Percentiles rank a stretch among this genome's conserved stretches.
phyloP scores from a whole-genome alignment of 2,797 vertebrate species.

The Oreochromis mossambicus region DNA sequence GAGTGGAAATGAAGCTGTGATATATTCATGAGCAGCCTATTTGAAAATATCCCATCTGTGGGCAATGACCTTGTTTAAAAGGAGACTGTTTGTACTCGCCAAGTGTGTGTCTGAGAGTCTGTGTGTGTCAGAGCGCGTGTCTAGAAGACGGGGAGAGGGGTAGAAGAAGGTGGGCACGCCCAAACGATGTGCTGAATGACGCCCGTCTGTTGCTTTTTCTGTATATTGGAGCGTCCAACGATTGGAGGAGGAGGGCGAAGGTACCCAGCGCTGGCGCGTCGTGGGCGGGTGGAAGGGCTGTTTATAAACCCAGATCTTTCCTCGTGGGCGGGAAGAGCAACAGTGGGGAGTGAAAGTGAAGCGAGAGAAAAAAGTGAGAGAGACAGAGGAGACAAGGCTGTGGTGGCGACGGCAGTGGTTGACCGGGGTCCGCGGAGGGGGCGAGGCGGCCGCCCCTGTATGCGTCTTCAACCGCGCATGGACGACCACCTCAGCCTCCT shows the following conservation, averaged over 20 bases:
- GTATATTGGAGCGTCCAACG: slow-evolving; percentile 54
- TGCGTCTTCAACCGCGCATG: slow-evolving; percentile 77
- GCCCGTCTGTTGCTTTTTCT: slow-evolving; percentile 69
- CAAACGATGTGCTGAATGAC: slow-evolving; percentile 59
- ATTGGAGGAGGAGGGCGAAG: slow-evolving; percentile 61
- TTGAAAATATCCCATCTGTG: slow-evolving; percentile 38
- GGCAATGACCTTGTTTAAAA: slow-evolving; percentile 58
- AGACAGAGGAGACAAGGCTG: slow-evolving; percentile 55
- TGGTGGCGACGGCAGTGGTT: slow-evolving; percentile 70
- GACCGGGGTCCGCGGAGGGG: slow-evolving; percentile 73
- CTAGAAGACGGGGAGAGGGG: slow-evolving; percentile 12
- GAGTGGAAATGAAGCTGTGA: background rate
- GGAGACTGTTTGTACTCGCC: slow-evolving; percentile 1
- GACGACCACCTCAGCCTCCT: slow-evolving; percentile 93
- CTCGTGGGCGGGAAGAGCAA: slow-evolving; percentile 75
- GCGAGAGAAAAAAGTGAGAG: slow-evolving; percentile 38
- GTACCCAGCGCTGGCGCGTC: slow-evolving; percentile 44
- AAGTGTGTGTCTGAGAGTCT: background rate
- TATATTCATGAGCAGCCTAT: slow-evolving; percentile 21
- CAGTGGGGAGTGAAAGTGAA: slow-evolving; percentile 60
- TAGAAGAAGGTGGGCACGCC: slow-evolving; percentile 59
- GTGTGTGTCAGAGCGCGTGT: background rate
- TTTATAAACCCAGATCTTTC: slow-evolving; percentile 73
- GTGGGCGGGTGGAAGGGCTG: slow-evolving; percentile 72
- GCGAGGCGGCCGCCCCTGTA: slow-evolving; percentile 76